Conservation (phyloP, 1,140 invertebrate species). For the Cotesia typhae region DNA sequence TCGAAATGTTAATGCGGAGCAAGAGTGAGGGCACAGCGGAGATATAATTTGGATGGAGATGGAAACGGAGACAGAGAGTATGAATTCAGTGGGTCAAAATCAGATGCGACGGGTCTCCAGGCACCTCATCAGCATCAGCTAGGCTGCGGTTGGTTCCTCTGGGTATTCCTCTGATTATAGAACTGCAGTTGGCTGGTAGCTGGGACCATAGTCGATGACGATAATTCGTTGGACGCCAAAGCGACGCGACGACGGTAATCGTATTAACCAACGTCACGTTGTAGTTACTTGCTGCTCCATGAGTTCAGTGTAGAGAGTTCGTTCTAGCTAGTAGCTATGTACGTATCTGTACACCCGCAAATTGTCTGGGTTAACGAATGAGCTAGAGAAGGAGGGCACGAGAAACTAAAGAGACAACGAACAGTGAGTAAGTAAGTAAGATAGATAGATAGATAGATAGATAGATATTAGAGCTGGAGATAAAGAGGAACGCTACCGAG, state of each 20-base stretch:
- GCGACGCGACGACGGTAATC: constrained; percentile 26
- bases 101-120: background rate
- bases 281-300: constrained; percentile 5
- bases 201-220: constrained; percentile 27
- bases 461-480: no score
- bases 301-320: background rate
- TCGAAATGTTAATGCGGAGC: no score
- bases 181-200: background rate
- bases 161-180: background rate
- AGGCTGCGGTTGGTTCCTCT: constrained; percentile 4
- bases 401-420: no score
- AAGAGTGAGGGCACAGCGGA: no score
- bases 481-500: background rate
- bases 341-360: no score
- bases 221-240: constrained; percentile 33
- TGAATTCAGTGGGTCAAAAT: constrained; percentile 11
- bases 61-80: no score
- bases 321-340: background rate
- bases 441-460: no score
- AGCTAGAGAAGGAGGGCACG: no score
- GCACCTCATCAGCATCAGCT: background rate
- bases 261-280: constrained; percentile 31
- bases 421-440: no score
- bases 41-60: background rate
- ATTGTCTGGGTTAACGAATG: no score